phyloP scores from a whole-genome alignment of 1,140 invertebrate species.

The Hyles euphorbiae region DNA sequence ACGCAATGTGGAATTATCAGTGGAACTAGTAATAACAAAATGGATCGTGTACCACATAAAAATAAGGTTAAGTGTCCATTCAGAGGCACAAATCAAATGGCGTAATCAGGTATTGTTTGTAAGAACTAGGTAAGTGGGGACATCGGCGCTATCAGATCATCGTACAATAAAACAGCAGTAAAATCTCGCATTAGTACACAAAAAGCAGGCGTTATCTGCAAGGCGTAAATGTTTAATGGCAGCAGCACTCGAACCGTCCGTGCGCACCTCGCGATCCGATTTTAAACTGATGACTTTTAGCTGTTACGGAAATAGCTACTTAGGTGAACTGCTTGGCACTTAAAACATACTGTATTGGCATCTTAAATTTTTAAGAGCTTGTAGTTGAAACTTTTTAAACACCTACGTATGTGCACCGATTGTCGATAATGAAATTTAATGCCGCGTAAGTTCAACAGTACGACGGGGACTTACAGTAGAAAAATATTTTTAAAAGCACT shows the following conservation, averaged over 20 bases:
- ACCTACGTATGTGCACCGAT: too few species aligned
- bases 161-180: constrained; percentile 61
- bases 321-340: constrained; percentile 49
- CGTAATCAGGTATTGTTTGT: constrained; percentile 50
- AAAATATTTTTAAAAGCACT: too few species aligned
- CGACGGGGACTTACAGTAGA: too few species aligned
- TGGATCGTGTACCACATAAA: constrained; percentile 9
- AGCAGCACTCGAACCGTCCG: constrained; percentile 40
- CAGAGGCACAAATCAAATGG: constrained; percentile 39
- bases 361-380: constrained; percentile 14
- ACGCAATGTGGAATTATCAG: too few species aligned
- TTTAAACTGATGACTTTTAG: constrained; percentile 68
- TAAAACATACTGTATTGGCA: constrained; percentile 39
- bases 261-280: constrained; percentile 54
- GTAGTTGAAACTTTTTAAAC: constrained; percentile 1
- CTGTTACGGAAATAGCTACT: constrained; percentile 60
- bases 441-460: too few species aligned
- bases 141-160: constrained; percentile 45
- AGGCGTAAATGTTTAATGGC: constrained; percentile 67
- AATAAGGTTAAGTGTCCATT: constrained; percentile 23
- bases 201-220: constrained; percentile 64
- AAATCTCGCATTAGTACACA: constrained; percentile 55
- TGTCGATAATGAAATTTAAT: too few species aligned
- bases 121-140: constrained; percentile 51
- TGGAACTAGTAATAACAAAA: background rate